These are phyloP conservation scores for Orius insidiosus DNA, from an alignment of 1,140 invertebrate species.

Conservation along the genomic window DNA sequence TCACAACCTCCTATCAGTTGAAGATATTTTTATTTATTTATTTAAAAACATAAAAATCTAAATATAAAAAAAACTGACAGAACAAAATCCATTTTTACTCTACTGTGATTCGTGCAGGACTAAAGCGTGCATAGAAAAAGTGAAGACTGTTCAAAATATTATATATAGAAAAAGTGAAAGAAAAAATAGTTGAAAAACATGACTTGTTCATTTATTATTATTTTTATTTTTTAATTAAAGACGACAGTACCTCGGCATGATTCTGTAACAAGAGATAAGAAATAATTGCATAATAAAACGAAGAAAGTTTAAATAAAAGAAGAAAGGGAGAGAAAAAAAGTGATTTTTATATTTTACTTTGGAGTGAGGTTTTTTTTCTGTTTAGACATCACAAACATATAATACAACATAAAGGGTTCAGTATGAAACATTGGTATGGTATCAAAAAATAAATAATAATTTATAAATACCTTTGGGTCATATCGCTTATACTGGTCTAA, in stretches of 20 bases:
- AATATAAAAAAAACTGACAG: slow-evolving; percentile 7
- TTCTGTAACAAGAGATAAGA: slow-evolving; percentile 22
- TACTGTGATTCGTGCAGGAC: background rate
- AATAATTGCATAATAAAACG: slow-evolving; percentile 11
- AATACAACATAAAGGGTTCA: slow-evolving; percentile 21
- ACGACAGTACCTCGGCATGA: slow-evolving; percentile 22
- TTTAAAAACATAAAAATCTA: background rate
- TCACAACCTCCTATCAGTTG: too few relatives aligned
- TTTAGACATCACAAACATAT: slow-evolving; percentile 1
- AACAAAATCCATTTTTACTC: background rate
- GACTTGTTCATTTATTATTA: too few relatives aligned
- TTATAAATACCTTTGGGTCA: slow-evolving; percentile 70
- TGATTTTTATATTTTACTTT: background rate
- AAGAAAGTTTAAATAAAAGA: slow-evolving; percentile 15
- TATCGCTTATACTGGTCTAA: slow-evolving; percentile 89
- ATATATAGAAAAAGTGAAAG: slow-evolving; percentile 9
- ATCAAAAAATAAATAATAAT: slow-evolving; percentile 7
- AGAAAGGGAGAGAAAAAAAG: slow-evolving; percentile 5
- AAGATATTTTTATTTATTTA: background rate
- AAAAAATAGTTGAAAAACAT: slow-evolving; percentile 9
- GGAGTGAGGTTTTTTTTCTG: slow-evolving; percentile 8
- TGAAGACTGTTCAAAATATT: background rate
- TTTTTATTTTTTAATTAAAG: background rate
- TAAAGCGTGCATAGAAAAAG: slow-evolving; percentile 2
- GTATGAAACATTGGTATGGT: background rate